Base-by-base conservation (phyloP, 1,140 invertebrate species). In the Teleopsis dalmanni region DNA sequence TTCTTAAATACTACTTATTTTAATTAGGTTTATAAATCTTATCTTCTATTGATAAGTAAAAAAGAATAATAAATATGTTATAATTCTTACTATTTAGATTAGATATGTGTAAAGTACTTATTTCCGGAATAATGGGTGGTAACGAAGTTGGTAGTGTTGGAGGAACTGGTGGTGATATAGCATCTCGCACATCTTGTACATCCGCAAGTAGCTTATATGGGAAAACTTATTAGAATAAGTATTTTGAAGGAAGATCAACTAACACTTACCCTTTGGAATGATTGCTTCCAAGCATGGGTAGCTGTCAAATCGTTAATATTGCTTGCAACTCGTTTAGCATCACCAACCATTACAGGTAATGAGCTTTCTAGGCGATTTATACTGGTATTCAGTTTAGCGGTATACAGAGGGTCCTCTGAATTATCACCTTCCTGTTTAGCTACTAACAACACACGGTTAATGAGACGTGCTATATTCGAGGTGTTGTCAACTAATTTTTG, bases 401-500 rank as follows among this genome's bases (percentile, higher is more conserved):
- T 91, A 72, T 95, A 99, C 14, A 79, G 72, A 0, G 88, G 85
- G 78, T 99, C 96, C 72, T 99, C 96, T 6, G 91, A 96, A 72
- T 99, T 99, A 55, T 98, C 95, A 33, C 91, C 89, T 73, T 99
- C 96, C 62, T 96, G 90, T 60, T 95, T 92, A 11, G 92, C 94
- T 1, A 98, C 91, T 60, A 97, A 83, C 37, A 99, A 77, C 2
- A 99, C 93, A 31, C 95, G 79, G 72, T 98, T 98, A 2, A 94
- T 94, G 11, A 98, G 73, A 29, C 95, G 62, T 2, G 93, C 93
- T 57, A 95, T 95, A 26, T 83, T 83, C 3, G 89, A 88, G 6
- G 92, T 92, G 62, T 93, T 91, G 52, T 91, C 88, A 2, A 98
- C 95, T 85, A 99, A 95, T 61, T 90, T 89, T 62, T 95, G 91